Conservation (phyloP, 2,113 vertebrate species). For the Pterocles gutturalis region DNA sequence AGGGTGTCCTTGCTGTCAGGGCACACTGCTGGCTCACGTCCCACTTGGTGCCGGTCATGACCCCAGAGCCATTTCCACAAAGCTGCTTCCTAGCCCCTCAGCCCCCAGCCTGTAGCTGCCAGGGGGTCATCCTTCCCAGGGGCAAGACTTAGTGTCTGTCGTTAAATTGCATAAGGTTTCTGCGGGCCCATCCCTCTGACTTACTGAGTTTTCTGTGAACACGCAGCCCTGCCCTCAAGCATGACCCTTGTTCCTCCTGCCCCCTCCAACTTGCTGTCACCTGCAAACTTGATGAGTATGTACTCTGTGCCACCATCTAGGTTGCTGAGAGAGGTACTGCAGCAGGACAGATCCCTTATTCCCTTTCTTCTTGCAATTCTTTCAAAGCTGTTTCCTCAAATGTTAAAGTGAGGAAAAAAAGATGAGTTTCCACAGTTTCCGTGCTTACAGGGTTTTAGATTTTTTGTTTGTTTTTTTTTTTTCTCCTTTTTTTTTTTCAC, state of each 20-base stretch:
- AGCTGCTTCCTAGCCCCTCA: neutral
- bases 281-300: neutral
- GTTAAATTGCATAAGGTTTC: neutral
- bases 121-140: neutral
- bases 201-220: neutral
- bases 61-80: neutral
- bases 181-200: neutral
- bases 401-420: neutral
- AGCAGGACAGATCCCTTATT: neutral
- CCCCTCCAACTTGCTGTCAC: neutral
- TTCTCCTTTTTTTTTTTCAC: neutral
- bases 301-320: neutral
- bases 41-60: neutral
- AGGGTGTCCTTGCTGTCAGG: neutral
- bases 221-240: neutral
- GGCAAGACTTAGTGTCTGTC: neutral
- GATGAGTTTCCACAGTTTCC: neutral
- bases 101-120: neutral
- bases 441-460: rapidly evolving
- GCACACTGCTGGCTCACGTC: rapidly evolving
- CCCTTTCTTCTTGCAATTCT: neutral
- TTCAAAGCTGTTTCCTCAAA: neutral
- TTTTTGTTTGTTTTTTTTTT: neutral
- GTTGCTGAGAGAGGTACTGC: neutral
- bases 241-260: neutral